A percentile compares a stretch with the other conserved stretches of the same genome.
phyloP scores from a whole-genome alignment of 2,113 vertebrate species.

The Carassius carassius region DNA sequence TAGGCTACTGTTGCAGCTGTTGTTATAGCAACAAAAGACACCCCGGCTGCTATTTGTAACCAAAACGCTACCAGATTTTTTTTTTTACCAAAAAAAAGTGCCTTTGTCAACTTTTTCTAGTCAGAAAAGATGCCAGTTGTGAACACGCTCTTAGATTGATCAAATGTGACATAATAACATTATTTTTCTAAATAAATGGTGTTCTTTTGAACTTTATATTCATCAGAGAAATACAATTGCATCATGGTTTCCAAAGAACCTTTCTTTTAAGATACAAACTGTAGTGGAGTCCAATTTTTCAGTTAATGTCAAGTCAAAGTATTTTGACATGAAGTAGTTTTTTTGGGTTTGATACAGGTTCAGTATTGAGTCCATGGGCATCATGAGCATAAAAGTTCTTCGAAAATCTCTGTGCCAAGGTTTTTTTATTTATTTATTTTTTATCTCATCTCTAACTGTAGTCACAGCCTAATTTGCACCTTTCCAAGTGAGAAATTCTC shows the following conservation, averaged over 20 bases:
- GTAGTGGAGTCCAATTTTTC: not conserved
- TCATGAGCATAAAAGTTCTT: not conserved
- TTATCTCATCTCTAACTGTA: not conserved
- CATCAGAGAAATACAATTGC: not conserved
- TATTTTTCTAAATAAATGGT: too few species aligned
- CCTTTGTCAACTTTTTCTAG: too few species aligned
- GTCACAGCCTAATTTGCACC: conserved; percentile 8
- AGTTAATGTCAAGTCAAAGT: not conserved
- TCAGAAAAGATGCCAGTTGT: too few species aligned
- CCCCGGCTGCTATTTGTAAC: too few species aligned
- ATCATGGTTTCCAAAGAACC: too few species aligned
- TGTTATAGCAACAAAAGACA: too few species aligned
- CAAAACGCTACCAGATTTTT: too few species aligned
- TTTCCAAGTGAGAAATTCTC: conserved; percentile 1
- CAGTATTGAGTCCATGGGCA: not conserved
- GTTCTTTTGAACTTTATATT: not conserved
- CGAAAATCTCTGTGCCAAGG: not conserved
- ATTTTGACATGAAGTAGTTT: not conserved
- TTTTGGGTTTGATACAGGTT: not conserved
- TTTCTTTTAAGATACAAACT: too few species aligned
- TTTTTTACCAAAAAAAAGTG: too few species aligned
- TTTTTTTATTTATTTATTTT: not conserved
- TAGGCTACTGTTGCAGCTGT: too few species aligned
- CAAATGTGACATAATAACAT: too few species aligned
- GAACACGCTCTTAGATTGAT: too few species aligned